Percentiles rank a stretch among this genome's conserved stretches.
These are phyloP conservation scores for Phycodurus eques DNA, from an alignment of 2,113 vertebrate species.

Conservation along the genomic window DNA sequence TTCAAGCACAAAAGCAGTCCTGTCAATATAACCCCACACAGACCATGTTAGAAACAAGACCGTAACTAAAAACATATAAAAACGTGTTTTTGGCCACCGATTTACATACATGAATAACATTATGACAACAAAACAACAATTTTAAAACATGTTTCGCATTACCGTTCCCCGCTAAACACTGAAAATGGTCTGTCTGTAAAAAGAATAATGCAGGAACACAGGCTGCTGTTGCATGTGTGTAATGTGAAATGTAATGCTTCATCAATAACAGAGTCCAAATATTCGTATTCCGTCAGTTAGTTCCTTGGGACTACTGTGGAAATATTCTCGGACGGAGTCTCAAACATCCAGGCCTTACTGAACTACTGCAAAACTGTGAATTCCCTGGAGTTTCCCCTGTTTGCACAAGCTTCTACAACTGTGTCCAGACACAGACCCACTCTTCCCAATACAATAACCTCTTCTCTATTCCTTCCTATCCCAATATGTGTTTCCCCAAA, in stretches of 20 bases:
- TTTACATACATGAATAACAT: too few species aligned
- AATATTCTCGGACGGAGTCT: background rate
- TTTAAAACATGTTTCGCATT: too few species aligned
- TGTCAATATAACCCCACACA: conserved; percentile 6
- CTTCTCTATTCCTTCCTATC: conserved; percentile 13
- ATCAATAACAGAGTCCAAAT: background rate
- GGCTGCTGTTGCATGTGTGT: too few species aligned
- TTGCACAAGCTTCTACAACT: conserved; percentile 1
- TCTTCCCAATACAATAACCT: conserved; percentile 2
- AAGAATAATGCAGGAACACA: too few species aligned
- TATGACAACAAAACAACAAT: too few species aligned
- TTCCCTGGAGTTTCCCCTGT: conserved; percentile 15
- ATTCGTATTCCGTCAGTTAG: background rate
- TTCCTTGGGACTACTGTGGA: background rate
- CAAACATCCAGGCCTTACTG: background rate
- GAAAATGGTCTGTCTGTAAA: too few species aligned
- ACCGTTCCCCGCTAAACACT: too few species aligned
- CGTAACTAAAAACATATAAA: too few species aligned
- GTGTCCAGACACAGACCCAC: background rate
- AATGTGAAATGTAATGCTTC: too few species aligned
- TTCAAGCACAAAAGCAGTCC: background rate
- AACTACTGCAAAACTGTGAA: background rate
- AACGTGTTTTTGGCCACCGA: too few species aligned
- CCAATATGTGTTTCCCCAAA: conserved; percentile 39
- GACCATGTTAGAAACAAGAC: background rate